Conservation (phyloP, 2,888 invertebrate species). For the Mythimna impura region DNA sequence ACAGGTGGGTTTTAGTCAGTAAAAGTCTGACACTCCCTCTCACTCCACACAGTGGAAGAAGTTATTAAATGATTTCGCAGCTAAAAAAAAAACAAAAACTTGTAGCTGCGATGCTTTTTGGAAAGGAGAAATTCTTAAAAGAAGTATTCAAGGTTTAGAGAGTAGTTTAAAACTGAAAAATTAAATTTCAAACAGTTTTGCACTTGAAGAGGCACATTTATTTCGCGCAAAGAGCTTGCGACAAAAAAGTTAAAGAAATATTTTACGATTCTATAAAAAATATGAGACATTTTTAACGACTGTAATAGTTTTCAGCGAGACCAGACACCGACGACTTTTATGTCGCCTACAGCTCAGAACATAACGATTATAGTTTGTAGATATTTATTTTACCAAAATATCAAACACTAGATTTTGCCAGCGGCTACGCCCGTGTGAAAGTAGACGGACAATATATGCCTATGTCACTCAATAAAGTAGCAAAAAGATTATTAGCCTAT, state of each 20-base stretch:
- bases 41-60: too few relatives aligned
- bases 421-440: too few relatives aligned
- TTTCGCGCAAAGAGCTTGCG: constrained; percentile 22
- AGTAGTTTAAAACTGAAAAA: constrained; percentile 41
- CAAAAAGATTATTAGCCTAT: too few relatives aligned
- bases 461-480: too few relatives aligned
- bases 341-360: not conserved
- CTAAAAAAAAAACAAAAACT: too few relatives aligned
- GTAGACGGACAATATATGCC: too few relatives aligned
- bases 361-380: not conserved
- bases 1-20: too few relatives aligned
- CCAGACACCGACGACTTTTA: constrained; percentile 27
- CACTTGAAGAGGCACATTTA: constrained; percentile 40
- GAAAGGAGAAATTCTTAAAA: constrained; percentile 1
- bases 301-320: constrained; percentile 28
- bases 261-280: constrained; percentile 43
- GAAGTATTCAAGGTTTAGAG: constrained; percentile 6
- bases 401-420: too few relatives aligned
- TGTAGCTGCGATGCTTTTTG: not conserved
- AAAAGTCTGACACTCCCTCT: too few relatives aligned
- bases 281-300: constrained; percentile 44
- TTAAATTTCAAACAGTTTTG: constrained; percentile 24
- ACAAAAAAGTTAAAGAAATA: constrained; percentile 33
- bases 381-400: not conserved
- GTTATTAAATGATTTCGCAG: too few relatives aligned